Percentiles rank a stretch among this genome's conserved stretches.
Conservation (phyloP, 2,797 vertebrate species). For the Pipistrellus kuhlii region DNA sequence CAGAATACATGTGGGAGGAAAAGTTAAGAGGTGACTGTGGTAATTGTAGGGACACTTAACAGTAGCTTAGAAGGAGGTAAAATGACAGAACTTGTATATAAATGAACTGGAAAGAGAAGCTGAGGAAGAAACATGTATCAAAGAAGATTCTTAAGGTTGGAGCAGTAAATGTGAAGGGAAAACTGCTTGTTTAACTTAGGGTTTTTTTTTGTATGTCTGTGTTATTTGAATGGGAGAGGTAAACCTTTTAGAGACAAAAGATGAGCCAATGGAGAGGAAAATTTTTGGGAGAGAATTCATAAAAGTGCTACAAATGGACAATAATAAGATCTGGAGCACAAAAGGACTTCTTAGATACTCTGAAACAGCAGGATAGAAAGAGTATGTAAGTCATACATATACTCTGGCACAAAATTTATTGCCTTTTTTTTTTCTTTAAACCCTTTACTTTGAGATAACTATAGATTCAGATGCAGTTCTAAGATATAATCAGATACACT, state of each 20-base stretch:
- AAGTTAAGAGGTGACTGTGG: not conserved
- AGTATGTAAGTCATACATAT: not conserved
- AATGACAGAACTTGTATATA: not conserved
- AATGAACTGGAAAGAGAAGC: not conserved
- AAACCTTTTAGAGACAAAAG: not conserved
- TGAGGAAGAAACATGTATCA: not conserved
- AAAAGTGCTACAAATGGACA: not conserved
- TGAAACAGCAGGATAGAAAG: not conserved
- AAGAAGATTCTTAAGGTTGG: not conserved
- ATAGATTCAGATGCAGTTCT: not conserved
- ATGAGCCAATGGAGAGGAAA: not conserved
- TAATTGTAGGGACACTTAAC: not conserved
- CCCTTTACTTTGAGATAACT: constrained; percentile 14
- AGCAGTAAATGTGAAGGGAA: not conserved
- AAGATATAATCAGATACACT: not conserved
- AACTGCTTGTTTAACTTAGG: not conserved
- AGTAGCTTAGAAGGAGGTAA: not conserved
- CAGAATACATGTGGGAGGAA: not conserved
- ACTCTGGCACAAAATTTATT: not conserved
- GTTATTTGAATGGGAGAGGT: not conserved
- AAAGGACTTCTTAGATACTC: not conserved
- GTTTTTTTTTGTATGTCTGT: not conserved
- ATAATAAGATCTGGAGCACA: not conserved
- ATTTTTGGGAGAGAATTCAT: not conserved
- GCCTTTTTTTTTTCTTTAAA: not conserved